These are phyloP conservation scores for Falco columbarius DNA, from an alignment of 2,797 vertebrate species.

Conservation along the genomic window DNA sequence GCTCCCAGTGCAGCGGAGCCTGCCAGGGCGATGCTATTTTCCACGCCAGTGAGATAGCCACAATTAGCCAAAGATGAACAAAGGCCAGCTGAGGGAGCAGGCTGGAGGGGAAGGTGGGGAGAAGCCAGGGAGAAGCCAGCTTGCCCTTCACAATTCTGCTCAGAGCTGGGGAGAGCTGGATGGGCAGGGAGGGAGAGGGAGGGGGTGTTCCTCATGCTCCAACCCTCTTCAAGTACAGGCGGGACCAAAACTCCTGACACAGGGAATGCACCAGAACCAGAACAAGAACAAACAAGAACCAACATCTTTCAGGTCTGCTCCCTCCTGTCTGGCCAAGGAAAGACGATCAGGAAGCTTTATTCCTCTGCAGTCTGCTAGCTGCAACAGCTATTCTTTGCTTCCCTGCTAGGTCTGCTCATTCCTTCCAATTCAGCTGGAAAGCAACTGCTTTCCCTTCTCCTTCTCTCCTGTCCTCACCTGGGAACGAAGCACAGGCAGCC, in stretches of 20 bases:
- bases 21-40: neutral
- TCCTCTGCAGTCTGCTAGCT: neutral
- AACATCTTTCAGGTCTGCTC: neutral
- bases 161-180: neutral
- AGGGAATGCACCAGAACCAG: neutral
- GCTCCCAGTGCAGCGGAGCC: neutral
- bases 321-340: neutral
- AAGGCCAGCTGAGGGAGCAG: neutral
- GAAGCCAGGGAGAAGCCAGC: neutral
- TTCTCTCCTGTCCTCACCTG: neutral
- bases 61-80: neutral
- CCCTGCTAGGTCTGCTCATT: neutral
- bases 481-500: neutral
- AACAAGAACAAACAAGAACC: no score
- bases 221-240: neutral
- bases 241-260: neutral
- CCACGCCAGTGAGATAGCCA: rapidly evolving
- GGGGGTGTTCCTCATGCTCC: neutral
- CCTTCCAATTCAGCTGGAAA: neutral
- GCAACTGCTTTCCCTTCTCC: neutral
- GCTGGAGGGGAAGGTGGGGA: neutral
- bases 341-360: neutral
- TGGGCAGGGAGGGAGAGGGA: neutral
- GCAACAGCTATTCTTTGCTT: neutral
- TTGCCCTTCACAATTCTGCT: neutral